Percentiles rank a stretch among this genome's conserved stretches.
Conservation (phyloP, 2,888 invertebrate genomes). For the Mesorhabditis belari region DNA sequence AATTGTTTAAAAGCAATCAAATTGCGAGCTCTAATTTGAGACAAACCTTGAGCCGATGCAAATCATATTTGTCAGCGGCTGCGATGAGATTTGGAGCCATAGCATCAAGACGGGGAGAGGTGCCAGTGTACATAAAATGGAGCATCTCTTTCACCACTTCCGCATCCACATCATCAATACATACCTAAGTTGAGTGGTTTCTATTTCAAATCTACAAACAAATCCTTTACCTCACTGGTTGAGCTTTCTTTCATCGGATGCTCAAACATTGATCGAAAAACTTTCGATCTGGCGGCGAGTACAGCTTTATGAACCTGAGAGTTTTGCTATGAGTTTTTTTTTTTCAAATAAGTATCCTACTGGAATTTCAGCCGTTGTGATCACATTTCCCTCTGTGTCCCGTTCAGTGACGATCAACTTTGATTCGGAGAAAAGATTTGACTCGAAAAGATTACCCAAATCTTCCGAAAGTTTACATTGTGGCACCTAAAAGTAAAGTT, state of each 20-base stretch:
- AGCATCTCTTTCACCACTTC: slow-evolving; percentile 91
- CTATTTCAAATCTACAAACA: not conserved
- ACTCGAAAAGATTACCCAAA: slow-evolving; percentile 88
- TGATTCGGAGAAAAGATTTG: slow-evolving; percentile 73
- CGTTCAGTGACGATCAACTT: slow-evolving; percentile 1
- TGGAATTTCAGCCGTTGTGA: not conserved
- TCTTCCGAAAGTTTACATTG: slow-evolving; percentile 75
- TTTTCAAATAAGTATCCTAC: not conserved
- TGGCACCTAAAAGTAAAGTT: slow-evolving; percentile 78
- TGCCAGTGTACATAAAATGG: slow-evolving; percentile 94
- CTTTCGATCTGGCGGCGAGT: slow-evolving; percentile 89
- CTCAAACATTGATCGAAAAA: slow-evolving; percentile 99
- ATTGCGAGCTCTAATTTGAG: not conserved
- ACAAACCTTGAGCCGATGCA: slow-evolving; percentile 88
- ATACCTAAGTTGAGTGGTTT: slow-evolving; percentile 54
- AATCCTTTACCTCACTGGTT: slow-evolving; percentile 69
- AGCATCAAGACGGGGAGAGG: slow-evolving; percentile 68
- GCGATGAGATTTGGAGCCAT: slow-evolving; percentile 87
- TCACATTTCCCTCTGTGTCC: not conserved
- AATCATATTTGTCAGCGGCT: slow-evolving; percentile 94
- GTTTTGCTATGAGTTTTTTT: not conserved
- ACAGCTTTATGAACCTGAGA: slow-evolving; percentile 65
- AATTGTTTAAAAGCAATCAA: not conserved
- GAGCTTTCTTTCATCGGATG: slow-evolving; percentile 73
- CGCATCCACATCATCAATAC: slow-evolving; percentile 88